A percentile compares a stretch with the other conserved stretches of the same genome.
Conservation (phyloP, 2,888 invertebrate genomes). For the Aleiodes testaceus region DNA sequence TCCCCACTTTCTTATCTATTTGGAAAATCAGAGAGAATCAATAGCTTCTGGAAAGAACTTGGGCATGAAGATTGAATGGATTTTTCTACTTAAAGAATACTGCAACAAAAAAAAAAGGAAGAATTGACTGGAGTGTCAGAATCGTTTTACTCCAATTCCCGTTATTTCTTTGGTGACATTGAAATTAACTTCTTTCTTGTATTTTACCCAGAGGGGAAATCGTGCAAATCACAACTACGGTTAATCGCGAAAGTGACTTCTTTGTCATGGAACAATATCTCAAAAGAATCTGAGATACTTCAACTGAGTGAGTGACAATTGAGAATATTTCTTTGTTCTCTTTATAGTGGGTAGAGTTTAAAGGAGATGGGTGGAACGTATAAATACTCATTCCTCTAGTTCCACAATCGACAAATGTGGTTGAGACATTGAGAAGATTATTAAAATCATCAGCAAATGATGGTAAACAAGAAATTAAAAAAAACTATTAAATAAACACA, state of each 20-base stretch:
- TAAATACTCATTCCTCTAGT: background rate
- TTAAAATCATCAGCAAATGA: background rate
- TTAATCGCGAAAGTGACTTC: slow-evolving; percentile 39
- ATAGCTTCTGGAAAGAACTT: no score
- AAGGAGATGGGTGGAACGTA: slow-evolving; percentile 1
- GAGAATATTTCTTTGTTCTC: background rate
- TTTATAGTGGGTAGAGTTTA: background rate
- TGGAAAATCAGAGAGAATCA: no score
- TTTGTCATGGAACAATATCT: slow-evolving; percentile 23
- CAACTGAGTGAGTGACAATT: slow-evolving; percentile 3
- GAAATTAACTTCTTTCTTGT: slow-evolving; percentile 2
- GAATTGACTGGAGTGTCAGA: slow-evolving; percentile 12
- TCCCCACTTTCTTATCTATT: no score
- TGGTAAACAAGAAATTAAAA: slow-evolving; percentile 23
- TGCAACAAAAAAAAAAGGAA: slow-evolving; percentile 15
- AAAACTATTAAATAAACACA: background rate
- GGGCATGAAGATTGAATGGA: background rate
- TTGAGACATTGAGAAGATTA: slow-evolving; percentile 13
- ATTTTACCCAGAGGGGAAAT: slow-evolving; percentile 20
- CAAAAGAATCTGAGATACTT: slow-evolving; percentile 14
- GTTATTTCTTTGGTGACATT: slow-evolving; percentile 27
- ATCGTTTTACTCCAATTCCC: slow-evolving; percentile 39
- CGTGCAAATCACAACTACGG: slow-evolving; percentile 30
- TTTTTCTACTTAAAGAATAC: background rate
- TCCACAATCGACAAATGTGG: slow-evolving; percentile 3